Evolutionary conservation across 2,113 vertebrate species (phyloP), one percentile per base, ranked within the genome.

Genomic region (Tursiops truncatus): DNA sequence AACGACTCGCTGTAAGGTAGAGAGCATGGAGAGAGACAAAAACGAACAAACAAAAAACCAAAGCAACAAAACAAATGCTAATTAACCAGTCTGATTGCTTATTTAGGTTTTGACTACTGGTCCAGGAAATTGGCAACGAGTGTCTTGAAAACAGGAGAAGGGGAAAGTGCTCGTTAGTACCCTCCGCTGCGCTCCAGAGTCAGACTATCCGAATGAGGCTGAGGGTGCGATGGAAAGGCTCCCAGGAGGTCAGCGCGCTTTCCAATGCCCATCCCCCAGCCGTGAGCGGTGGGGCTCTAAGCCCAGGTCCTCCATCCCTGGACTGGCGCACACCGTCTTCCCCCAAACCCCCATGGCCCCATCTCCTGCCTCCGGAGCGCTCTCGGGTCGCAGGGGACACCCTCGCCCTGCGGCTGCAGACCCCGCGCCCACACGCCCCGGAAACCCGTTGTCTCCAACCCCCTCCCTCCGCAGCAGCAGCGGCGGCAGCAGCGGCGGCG

Each of bases 211-310:
- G 11, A 70, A 83, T 28, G 70, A 56, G 44, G 82, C 89, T 38
- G 28, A 76, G 85, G 53, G 89, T 70, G n/a, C 28, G 23, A 53
- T 14, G 33, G 44, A 47, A 95, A 36, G 33, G n/a, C 26, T 88
- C 95, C 74, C 83, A 71, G 26, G 47, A 68, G 73, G 63, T 56
- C 94, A 56, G 77, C 41, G 10, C 13, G 41, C 53, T 95, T 94
- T 95, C 71, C 53, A 93, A 89, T 76, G 62, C 91, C 93, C 96
- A 95, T 91, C 81, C 91, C 91, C 96, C 93, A 84, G 21, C 62
- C 68, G 53, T 10, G 58, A 73, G 76, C 17, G 0, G 12, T 53
- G 88, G 18, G 84, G 50, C 25, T 94, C 77, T 60, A 38, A 71
- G 82, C n/a, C 62, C 36, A 71, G 81, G 80, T 79, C 53, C 41